Conservation (phyloP, 2,888 invertebrate species). For the Polymixis lichenea region DNA sequence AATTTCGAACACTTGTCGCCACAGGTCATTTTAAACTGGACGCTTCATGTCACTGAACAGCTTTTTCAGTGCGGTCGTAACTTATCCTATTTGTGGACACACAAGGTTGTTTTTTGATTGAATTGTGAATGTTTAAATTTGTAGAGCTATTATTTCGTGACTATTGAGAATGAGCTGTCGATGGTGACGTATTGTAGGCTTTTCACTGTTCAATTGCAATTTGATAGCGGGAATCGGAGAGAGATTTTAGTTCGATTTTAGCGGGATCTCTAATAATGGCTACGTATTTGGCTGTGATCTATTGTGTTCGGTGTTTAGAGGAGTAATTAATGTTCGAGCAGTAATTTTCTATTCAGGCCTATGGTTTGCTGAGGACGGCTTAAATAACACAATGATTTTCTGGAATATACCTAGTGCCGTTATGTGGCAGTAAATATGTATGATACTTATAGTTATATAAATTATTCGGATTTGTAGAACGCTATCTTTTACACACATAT, state of each 20-base stretch:
- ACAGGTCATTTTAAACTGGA: constrained; percentile 75
- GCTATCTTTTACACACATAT: neutral
- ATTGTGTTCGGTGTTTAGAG: constrained; percentile 17
- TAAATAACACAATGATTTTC: neutral
- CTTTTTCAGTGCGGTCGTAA: constrained; percentile 58
- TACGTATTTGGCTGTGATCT: constrained; percentile 38
- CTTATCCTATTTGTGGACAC: constrained; percentile 33
- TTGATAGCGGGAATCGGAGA: constrained; percentile 71
- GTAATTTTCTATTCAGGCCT: neutral
- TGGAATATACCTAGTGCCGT: neutral
- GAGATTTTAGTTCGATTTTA: constrained; percentile 61
- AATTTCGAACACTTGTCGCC: constrained; percentile 47
- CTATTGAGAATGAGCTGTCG: constrained; percentile 86
- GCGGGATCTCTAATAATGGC: constrained; percentile 40
- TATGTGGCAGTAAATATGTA: neutral
- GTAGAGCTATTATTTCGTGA: constrained; percentile 81
- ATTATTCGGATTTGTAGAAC: too few species aligned
- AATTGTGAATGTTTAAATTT: constrained; percentile 15
- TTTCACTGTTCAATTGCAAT: constrained; percentile 82
- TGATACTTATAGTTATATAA: neutral
- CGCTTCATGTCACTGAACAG: constrained; percentile 67
- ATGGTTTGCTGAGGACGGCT: neutral
- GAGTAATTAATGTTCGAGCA: constrained; percentile 28
- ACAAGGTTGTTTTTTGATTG: constrained; percentile 69
- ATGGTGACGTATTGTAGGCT: constrained; percentile 88